These are phyloP conservation scores for Phocoena phocoena DNA, from an alignment of 2,113 vertebrate species.

Conservation along the genomic window DNA sequence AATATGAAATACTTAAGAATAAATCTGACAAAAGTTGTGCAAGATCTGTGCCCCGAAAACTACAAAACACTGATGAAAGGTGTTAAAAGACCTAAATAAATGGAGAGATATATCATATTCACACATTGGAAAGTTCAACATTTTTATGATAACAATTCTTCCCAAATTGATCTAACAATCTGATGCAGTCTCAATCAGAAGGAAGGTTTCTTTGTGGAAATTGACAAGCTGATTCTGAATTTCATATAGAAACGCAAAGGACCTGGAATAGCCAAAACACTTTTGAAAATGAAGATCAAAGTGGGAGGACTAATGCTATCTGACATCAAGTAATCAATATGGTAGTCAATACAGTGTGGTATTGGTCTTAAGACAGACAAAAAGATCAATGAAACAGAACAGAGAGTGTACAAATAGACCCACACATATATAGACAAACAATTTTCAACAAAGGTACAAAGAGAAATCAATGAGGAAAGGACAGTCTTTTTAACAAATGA, in stretches of 20 bases:
- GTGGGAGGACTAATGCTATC: background rate
- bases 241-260: background rate
- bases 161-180: background rate
- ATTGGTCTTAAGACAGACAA: background rate
- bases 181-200: background rate
- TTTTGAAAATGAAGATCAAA: constrained; percentile 48
- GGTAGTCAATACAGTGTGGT: background rate
- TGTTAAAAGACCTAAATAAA: background rate
- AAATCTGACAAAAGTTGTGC: background rate
- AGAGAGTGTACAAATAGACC: background rate
- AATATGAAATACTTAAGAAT: background rate
- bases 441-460: background rate
- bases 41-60: background rate
- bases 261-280: background rate
- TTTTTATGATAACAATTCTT: background rate
- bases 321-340: background rate
- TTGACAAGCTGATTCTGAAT: constrained; percentile 21
- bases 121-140: background rate
- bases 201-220: background rate
- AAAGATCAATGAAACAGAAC: background rate
- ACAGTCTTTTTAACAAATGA: background rate
- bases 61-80: background rate
- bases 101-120: background rate
- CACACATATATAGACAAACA: background rate
- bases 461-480: constrained; percentile 7